These are phyloP conservation scores for Dissostichus mawsoni DNA, from an alignment of 2,113 vertebrate species.

Conservation along the genomic window DNA sequence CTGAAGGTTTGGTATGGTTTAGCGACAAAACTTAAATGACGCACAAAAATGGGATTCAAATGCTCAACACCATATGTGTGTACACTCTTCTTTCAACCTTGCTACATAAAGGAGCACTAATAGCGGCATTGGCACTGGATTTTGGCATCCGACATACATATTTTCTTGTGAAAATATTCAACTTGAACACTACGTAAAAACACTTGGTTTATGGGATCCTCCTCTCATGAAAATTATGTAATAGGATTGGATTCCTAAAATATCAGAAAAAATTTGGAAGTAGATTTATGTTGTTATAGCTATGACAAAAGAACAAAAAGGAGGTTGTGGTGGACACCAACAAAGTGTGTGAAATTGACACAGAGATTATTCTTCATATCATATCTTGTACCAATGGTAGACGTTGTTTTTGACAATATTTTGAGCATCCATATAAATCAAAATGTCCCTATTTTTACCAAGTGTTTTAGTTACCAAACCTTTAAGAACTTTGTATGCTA, in stretches of 20 bases:
- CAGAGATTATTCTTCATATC: not conserved
- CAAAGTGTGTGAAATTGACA: slow-evolving; percentile 4
- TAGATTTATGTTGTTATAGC: not conserved
- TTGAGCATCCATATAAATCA: not conserved
- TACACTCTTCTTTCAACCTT: not conserved
- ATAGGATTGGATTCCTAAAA: not conserved
- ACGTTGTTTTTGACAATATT: too few species aligned
- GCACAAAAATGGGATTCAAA: not conserved
- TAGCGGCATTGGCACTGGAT: not conserved
- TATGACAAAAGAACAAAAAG: not conserved
- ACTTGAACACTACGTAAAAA: not conserved
- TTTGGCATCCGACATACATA: not conserved
- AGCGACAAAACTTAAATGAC: not conserved
- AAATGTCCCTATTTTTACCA: not conserved
- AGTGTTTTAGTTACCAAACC: not conserved
- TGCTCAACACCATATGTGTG: not conserved
- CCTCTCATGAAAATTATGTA: not conserved
- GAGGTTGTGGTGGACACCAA: not conserved
- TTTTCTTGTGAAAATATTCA: not conserved
- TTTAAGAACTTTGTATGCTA: not conserved
- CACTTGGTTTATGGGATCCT: not conserved
- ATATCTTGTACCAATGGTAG: not conserved
- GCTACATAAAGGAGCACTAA: not conserved
- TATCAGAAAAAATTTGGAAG: not conserved
- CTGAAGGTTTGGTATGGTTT: not conserved